Evolutionary conservation across 2,888 invertebrate genomes (phyloP), one percentile per base, ranked within the genome.

Genomic region (Nymphalis polychloros): DNA sequence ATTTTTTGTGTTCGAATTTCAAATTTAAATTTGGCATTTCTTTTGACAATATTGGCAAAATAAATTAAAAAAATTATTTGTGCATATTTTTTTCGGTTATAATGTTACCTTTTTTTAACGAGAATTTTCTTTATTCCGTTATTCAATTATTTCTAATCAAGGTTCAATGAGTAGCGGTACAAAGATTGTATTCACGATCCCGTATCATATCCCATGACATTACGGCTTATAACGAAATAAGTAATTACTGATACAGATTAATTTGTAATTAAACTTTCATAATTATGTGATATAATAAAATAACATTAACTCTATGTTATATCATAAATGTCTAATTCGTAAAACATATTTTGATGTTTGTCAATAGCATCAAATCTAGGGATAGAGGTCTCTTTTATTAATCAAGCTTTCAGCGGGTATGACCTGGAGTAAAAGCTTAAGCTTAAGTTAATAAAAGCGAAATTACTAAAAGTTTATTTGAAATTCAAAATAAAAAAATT

Each of bases 161-260:
- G 35, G 59, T 59, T 63, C 60, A 60, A 60, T 59, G 59, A 48
- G 52, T 46, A 68, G 68, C 68, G 68, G 68, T 68, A 68, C 59
- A 52, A 19, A 69, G 63, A 66, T 68, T 64, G 31, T n/a, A 55
- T 64, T 41, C 64, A 53, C 46, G 62, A 69, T 69, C 67, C 59
- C 65, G 63, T 67, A 65, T 71, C 68, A 59, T 63, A 68, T 67
- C 63, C 68, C 68, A 55, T 57, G 61, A 57, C 57, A 61, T 62
- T 64, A 68, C 63, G 49, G 55, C 19, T 61, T 55, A 8, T 48
- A 65, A 63, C 57, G 35, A 41, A 57, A 57, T 57, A 53, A 53
- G 19, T n/a, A 19, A 57, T 57, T 55, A 57, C 7, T 57, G 57
- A 20, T 57, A 57, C 57, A 35, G 41, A 19, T 57, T 41, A 13